Evolutionary conservation across 2,888 invertebrate species (phyloP), one percentile per base, ranked within the genome.

Genomic region (Cotesia congregata): DNA sequence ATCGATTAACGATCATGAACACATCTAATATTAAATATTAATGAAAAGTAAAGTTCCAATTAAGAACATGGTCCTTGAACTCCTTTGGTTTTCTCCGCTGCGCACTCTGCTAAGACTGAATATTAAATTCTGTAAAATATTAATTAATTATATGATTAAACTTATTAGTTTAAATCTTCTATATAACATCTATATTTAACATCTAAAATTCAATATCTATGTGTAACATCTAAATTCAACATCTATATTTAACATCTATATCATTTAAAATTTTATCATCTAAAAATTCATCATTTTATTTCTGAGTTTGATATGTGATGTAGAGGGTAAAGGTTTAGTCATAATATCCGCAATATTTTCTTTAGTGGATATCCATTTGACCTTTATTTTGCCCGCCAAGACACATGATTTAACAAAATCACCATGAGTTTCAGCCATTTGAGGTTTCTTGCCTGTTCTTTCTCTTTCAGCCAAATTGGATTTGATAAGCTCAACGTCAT

Each of bases 371-470:
- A 79, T 75, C 79, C 77, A 77, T 7, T 70, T 38, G 9, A 77
- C 75, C n/a, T 61, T 30, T 5, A 77, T 60, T 50, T 76, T 76
- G 15, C 74, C 74, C 64, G 76, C 74, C 6, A 69, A 67, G 12
- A 78, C 77, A 60, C 72, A 78, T 65, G 75, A 75, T 69, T 78
- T 78, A 62, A 78, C 39, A 40, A 67, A 78, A n/a, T 65, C 41
- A 6, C 41, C 9, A 41, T 41, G 41, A 7, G 41, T 41, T 7
- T 41, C 9, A 7, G 41, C 41, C 75, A 78, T 78, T 65, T 61
- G 74, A 76, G 76, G 76, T 68, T 74, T 78, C 20, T 50, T 50
- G 39, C 70, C 75, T 1, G n/a, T 78, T 60, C 61, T 64, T 67
- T 78, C 76, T 78, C 78, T 78, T 70, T 65, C 70, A n/a, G 9